phyloP scores from a whole-genome alignment of 1,140 invertebrate genomes.

The Euura saliciscinereae region DNA sequence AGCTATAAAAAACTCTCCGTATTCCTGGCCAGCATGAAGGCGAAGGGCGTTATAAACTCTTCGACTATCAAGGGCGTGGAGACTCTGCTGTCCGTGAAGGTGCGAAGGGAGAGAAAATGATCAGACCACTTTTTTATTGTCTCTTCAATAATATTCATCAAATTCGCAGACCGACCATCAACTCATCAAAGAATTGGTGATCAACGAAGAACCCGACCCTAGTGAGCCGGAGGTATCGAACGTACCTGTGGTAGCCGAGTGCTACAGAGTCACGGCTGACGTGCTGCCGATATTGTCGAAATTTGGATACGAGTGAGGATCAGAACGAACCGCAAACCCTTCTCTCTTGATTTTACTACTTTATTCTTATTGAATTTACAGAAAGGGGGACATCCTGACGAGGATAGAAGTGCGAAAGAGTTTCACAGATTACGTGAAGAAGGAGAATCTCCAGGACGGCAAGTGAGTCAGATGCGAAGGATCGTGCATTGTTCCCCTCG shows the following conservation, averaged over 20 bases:
- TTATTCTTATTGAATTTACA: constrained; percentile 58
- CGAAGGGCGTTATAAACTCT: constrained; percentile 62
- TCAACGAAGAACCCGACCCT: constrained; percentile 37
- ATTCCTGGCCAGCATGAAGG: constrained; percentile 70
- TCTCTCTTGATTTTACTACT: constrained; percentile 31
- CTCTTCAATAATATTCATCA: constrained; percentile 64
- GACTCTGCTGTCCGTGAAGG: constrained; percentile 62
- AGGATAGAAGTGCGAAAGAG: constrained; percentile 70
- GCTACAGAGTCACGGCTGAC: constrained; percentile 72
- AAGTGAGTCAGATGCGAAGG: constrained; percentile 36
- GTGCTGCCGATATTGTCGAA: constrained; percentile 69
- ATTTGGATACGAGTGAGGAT: constrained; percentile 63
- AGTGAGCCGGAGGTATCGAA: constrained; percentile 54
- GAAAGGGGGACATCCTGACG: constrained; percentile 77
- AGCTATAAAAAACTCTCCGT: constrained; percentile 87
- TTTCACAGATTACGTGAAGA: constrained; percentile 80
- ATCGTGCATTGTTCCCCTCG: too few relatives aligned
- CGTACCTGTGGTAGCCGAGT: constrained; percentile 65
- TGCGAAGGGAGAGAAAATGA: constrained; percentile 57
- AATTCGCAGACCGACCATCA: constrained; percentile 52
- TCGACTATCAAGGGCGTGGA: constrained; percentile 66
- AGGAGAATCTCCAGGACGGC: constrained; percentile 69
- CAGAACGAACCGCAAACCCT: constrained; percentile 14
- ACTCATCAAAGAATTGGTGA: constrained; percentile 41
- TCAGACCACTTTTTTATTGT: constrained; percentile 70